phyloP scores from a whole-genome alignment of 1,140 invertebrate genomes.

The Macrostomum lignano region DNA sequence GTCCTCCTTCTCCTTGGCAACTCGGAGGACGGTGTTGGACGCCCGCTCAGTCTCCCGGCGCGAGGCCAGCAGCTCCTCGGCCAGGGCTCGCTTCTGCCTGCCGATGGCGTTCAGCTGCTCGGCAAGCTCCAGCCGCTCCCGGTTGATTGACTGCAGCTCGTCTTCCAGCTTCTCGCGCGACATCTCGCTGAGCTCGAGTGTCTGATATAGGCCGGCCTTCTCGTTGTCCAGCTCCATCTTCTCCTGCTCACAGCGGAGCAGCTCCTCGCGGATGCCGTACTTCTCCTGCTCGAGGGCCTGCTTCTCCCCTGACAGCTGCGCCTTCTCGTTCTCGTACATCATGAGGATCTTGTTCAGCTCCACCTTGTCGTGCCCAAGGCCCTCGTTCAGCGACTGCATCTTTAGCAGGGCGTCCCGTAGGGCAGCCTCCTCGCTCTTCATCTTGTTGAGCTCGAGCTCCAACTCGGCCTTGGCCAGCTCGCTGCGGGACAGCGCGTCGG shows the following conservation, averaged over 20 bases:
- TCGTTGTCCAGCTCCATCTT: constrained; percentile 26
- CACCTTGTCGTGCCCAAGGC: constrained; percentile 25
- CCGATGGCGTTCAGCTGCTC: constrained; percentile 14
- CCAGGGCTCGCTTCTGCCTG: constrained; percentile 18
- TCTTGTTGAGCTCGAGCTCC: constrained; percentile 24
- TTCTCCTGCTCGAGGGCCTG: constrained; percentile 24
- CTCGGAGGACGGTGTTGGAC: constrained; percentile 12
- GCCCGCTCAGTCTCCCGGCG: constrained; percentile 17
- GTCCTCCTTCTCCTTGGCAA: constrained; percentile 24
- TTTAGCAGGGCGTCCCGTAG: constrained; percentile 24
- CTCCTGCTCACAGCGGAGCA: constrained; percentile 27
- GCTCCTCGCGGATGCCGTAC: constrained; percentile 23
- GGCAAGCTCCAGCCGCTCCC: constrained; percentile 20
- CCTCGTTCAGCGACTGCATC: constrained; percentile 27
- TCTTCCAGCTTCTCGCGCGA: constrained; percentile 21
- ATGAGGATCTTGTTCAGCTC: constrained; percentile 27
- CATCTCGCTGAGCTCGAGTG: constrained; percentile 20
- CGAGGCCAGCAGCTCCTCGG: constrained; percentile 19
- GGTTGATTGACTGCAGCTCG: constrained; percentile 17
- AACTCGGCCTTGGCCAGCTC: constrained; percentile 6
- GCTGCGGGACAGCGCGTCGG: constrained; percentile 10
- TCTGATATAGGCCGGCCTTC: constrained; percentile 21
- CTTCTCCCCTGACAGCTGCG: constrained; percentile 17
- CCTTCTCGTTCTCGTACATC: constrained; percentile 24
- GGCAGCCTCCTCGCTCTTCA: constrained; percentile 18